A percentile compares a stretch with the other conserved stretches of the same genome.
phyloP scores from a whole-genome alignment of 2,888 invertebrate genomes.

The Thelaira solivaga region DNA sequence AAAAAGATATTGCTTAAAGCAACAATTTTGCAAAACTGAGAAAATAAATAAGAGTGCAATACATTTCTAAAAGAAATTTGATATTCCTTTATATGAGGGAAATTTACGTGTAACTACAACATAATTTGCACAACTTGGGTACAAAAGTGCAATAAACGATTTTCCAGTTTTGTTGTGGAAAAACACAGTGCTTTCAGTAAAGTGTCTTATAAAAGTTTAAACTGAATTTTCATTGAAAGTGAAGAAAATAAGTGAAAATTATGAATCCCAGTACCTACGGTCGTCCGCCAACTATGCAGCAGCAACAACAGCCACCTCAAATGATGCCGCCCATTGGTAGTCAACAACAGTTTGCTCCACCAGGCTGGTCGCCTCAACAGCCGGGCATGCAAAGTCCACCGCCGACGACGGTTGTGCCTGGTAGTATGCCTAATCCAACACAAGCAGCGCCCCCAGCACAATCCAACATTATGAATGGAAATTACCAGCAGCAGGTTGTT shows the following conservation, averaged over 20 bases:
- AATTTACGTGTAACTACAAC: conserved; percentile 55
- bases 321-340: conserved; percentile 38
- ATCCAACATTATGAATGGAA: conserved; percentile 71
- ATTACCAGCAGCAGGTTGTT: conserved; percentile 75
- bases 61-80: conserved; percentile 5
- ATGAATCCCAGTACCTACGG: conserved; percentile 76
- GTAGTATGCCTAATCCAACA: conserved; percentile 66
- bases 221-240: not conserved
- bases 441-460: conserved; percentile 60
- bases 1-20: not conserved
- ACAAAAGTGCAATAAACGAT: conserved; percentile 45
- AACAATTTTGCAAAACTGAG: not conserved
- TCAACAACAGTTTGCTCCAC: conserved; percentile 68
- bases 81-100: conserved; percentile 10
- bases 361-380: conserved; percentile 56
- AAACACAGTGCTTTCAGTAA: not conserved
- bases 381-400: conserved; percentile 60
- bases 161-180: conserved; percentile 9
- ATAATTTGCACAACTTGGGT: conserved; percentile 10
- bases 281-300: conserved; percentile 72
- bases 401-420: conserved; percentile 53
- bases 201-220: conserved; percentile 26
- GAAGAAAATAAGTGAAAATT: conserved; percentile 17
- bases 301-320: conserved; percentile 47
- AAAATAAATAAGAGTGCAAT: not conserved